Conservation (phyloP, 2,797 vertebrate genomes). For the Sebastes itinus region DNA sequence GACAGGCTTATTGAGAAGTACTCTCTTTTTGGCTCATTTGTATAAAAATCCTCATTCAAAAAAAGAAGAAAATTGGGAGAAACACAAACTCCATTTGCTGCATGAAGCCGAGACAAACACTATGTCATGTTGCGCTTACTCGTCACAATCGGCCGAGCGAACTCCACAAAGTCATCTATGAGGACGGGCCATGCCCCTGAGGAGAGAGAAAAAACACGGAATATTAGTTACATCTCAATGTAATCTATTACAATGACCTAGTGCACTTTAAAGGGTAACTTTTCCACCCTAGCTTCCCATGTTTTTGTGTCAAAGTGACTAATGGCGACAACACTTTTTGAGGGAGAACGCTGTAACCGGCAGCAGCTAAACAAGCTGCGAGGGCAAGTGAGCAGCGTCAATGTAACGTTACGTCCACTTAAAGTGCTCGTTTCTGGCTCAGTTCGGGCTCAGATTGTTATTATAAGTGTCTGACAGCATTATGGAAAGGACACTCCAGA, state of each 20-base stretch:
- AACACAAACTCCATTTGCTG: conserved; percentile 43
- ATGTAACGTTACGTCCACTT: too few species aligned
- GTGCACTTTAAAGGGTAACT: not conserved
- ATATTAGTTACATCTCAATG: not conserved
- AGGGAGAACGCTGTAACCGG: too few species aligned
- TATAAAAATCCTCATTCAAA: conserved; percentile 68
- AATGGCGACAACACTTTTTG: too few species aligned
- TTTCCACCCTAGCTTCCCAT: too few species aligned
- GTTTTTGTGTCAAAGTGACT: too few species aligned
- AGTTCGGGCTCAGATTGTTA: too few species aligned
- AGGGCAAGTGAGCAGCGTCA: too few species aligned
- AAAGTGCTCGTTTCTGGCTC: too few species aligned
- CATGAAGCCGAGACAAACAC: conserved; percentile 56
- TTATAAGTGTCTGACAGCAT: too few species aligned
- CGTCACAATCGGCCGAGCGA: conserved; percentile 91
- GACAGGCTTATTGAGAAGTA: conserved; percentile 54
- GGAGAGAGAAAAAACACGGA: conserved; percentile 3
- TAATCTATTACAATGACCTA: not conserved
- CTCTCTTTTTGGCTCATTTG: conserved; percentile 76
- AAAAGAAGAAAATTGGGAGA: conserved; percentile 49
- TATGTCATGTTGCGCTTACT: conserved; percentile 89
- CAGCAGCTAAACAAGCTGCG: too few species aligned
- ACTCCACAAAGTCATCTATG: conserved; percentile 98
- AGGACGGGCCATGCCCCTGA: conserved; percentile 97
- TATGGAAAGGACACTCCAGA: too few species aligned